Evolutionary conservation across 2,113 vertebrate genomes (phyloP), one percentile per base, ranked within the genome.

Genomic region (Tautogolabrus adspersus): DNA sequence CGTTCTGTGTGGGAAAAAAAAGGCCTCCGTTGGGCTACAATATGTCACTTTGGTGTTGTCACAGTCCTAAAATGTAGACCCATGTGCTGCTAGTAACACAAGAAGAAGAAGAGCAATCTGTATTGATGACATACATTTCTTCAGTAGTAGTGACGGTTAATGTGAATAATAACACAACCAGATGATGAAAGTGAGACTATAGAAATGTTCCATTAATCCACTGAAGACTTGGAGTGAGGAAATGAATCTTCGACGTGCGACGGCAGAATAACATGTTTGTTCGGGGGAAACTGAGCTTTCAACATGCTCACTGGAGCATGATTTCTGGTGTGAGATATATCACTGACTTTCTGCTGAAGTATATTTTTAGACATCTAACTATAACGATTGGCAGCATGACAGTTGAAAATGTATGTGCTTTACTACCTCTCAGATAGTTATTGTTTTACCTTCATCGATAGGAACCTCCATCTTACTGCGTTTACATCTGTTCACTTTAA

Each of bases 251-350:
- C 62, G 60, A 42, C n/a, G 13, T 64, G 66, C 19, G 21, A 51
- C 54, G 69, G 79, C 59, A 84, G 74, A 82, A 71, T 64, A 69
- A 40, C 65, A 10, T 84, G 65, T 84, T 81, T 77, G 69, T 86
- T 69, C 81, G 62, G 66, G 66, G 81, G 85, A 81, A 86, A 87
- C 81, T 78, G 52, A 42, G 74, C 65, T 77, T 16, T 51, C 56
- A 23, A 44, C 49, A 67, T 81, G 82, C 66, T 88, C 77, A 74
- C 42, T 77, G 70, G 71, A 82, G 85, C 80, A 1, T 81, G 84
- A 75, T 47, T 84, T 82, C 82, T 86, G 61, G 56, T 82, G 46
- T 34, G n/a, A 82, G 44, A 82, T 51, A 61, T 72, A 49, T 72
- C 71, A 42, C 73, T 8, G 59, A 54, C 75, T 83, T 81, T 87